Base-by-base conservation (phyloP, 2,888 invertebrate species). In the Dendrolimus houi region DNA sequence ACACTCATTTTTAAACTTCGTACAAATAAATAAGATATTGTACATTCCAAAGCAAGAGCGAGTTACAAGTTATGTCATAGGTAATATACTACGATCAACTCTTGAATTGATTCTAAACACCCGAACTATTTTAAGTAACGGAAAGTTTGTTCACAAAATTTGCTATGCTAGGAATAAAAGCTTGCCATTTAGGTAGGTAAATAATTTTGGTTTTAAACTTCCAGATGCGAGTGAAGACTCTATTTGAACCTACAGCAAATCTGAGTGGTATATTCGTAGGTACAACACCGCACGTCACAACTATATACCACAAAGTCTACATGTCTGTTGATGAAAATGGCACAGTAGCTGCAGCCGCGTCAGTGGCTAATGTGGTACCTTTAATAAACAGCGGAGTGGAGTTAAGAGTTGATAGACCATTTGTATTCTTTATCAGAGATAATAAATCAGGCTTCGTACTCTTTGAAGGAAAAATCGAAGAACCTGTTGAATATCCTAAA, bases 241-340 rank as follows among this genome's bases (percentile, higher is more conserved):
- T 95, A 41, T 95, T 95, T 70, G 74, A 85, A 1, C 62, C 77
- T 1, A 77, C 80, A 8, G 92, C 94, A 0, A 92, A 94, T 68
- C 80, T 95, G 0, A 85, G 92, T 0, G 91, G 91, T 14, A 92
- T 94, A 54, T 82, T 92, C 52, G 78, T 84, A 2, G 75, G 77
- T 0, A 66, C 67, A 0, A 68, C 79, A 0, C 74, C 92, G 0
- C 81, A 84, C 58, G 83, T 94, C 7, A 92, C 87, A 65, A 92
- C 86, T 58, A 81, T 95, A 10, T 72, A 92, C 54, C 95, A 95
- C 69, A 93, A 93, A 69, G 93, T 94, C 0, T 91, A 90, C 68
- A 91, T 95, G 71, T 87, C 93, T 54, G 93, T 95, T 0, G 93
- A 93, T 60, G 95, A 95, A 75, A 76, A 84, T 14, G 95, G 95